These are phyloP conservation scores for Pseudochirops cupreus DNA, from an alignment of 2,797 vertebrate genomes.

Conservation along the genomic window DNA sequence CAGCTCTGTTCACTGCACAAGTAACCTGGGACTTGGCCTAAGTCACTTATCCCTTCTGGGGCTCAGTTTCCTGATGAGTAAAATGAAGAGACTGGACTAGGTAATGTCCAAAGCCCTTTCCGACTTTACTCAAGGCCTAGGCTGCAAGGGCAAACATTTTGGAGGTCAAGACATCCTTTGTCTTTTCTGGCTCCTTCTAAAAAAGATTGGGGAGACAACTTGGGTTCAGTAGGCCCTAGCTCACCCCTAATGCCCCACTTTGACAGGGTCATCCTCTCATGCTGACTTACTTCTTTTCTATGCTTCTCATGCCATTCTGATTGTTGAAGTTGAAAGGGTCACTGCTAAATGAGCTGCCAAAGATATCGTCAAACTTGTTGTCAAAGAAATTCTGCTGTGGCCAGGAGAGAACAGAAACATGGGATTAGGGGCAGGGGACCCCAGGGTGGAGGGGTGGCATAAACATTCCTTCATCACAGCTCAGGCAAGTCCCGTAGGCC, in stretches of 20 bases:
- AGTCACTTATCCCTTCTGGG: neutral
- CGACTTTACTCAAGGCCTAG: neutral
- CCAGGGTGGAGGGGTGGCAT: neutral
- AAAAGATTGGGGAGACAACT: neutral
- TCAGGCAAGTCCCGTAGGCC: no score
- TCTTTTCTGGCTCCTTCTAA: neutral
- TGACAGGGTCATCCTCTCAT: no score
- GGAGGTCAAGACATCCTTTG: neutral
- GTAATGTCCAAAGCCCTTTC: neutral
- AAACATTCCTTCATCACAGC: no score
- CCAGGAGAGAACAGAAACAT: neutral
- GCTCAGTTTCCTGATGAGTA: neutral
- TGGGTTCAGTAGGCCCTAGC: neutral
- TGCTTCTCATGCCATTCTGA: conserved; percentile 96
- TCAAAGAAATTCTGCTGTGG: conserved; percentile 88
- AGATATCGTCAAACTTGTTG: conserved; percentile 97
- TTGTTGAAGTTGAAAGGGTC: conserved; percentile 99
- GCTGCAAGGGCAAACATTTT: neutral
- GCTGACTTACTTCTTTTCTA: conserved; percentile 95
- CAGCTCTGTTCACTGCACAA: neutral
- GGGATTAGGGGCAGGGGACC: conserved; percentile 52
- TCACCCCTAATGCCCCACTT: neutral
- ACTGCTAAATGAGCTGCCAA: conserved; percentile 92
- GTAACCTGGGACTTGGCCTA: neutral
- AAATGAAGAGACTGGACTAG: neutral